Base-by-base conservation (phyloP, 2,888 invertebrate species). In the Saturnia japonica region DNA sequence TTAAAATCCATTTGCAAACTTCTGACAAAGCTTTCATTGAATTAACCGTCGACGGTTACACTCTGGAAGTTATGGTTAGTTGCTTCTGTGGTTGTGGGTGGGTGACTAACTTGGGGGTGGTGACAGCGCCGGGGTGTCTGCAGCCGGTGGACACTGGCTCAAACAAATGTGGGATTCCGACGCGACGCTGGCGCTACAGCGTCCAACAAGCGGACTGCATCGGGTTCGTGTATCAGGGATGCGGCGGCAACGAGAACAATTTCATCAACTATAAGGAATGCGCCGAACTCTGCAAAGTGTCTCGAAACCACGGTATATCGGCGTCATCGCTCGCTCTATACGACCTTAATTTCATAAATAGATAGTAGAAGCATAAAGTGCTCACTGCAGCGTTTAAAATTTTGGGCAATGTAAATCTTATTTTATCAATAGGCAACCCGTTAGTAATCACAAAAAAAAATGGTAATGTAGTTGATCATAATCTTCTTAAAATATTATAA, bases 191-290 rank as follows among this genome's bases (percentile, higher is more conserved):
- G 96, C 95, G 96, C 94, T 97, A 96, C 89, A 96, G 96, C 88
- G 95, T 95, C 76, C 91, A 92, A 69, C 92, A 94, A 77, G 96
- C 95, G 77, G 96, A 95, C 82, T 99, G 98, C 90, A 90, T 96
- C 77, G 95, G 95, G 71, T 98, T 99, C 93, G 95, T 96, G 83
- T 98, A 97, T 94, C 95, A 96, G 76, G 98, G 98, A 91, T 99
- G 98, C 91, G 96, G 96, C 75, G 98, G 98, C 82, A 98, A 97
- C 91, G 95, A 95, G 83, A 98, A 98, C 94, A 96, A 96, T 94
- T 98, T 98, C 95, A 95, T 93, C 86, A 95, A 96, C 71, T 95
- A 95, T 90, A 95, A 96, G 80, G 95, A 96, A 82, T 98, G 97
- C 90, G 90, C 95, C 70, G 69, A 68, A 69, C 75, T 76, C 80